These are phyloP conservation scores for Numenius phaeopus DNA, from an alignment of 2,797 vertebrate species.

Conservation along the genomic window DNA sequence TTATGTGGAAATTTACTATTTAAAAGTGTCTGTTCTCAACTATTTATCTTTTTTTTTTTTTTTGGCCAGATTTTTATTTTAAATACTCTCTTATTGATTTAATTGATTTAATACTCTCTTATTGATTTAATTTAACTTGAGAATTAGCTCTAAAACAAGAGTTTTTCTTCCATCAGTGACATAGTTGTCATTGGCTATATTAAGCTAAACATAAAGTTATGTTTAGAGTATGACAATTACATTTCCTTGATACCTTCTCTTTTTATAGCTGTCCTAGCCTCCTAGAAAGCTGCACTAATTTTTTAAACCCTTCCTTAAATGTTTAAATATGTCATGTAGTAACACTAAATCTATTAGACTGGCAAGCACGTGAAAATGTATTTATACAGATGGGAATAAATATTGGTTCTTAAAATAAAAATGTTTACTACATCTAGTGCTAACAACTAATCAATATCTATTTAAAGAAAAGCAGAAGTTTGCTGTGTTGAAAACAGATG, in stretches of 20 bases:
- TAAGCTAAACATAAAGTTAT: background rate
- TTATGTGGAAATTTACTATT: background rate
- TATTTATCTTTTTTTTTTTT: background rate
- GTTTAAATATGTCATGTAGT: background rate
- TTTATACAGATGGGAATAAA: background rate
- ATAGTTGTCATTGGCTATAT: background rate
- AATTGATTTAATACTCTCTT: background rate
- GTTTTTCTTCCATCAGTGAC: background rate
- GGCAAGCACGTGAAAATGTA: background rate
- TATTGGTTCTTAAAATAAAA: background rate
- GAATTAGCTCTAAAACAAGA: background rate
- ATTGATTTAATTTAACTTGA: background rate
- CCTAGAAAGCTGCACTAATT: background rate
- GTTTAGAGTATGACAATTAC: background rate
- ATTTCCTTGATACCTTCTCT: background rate
- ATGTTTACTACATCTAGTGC: background rate
- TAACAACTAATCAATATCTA: background rate
- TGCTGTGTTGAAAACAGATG: background rate
- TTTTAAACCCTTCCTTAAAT: background rate
- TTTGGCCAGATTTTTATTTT: background rate
- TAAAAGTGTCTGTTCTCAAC: background rate
- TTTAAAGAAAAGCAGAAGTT: background rate
- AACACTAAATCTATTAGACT: background rate
- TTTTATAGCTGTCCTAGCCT: background rate
- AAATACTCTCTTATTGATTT: background rate